Evolutionary conservation across 1,140 invertebrate genomes (phyloP).

Genomic region (Pectinophora gossypiella): DNA sequence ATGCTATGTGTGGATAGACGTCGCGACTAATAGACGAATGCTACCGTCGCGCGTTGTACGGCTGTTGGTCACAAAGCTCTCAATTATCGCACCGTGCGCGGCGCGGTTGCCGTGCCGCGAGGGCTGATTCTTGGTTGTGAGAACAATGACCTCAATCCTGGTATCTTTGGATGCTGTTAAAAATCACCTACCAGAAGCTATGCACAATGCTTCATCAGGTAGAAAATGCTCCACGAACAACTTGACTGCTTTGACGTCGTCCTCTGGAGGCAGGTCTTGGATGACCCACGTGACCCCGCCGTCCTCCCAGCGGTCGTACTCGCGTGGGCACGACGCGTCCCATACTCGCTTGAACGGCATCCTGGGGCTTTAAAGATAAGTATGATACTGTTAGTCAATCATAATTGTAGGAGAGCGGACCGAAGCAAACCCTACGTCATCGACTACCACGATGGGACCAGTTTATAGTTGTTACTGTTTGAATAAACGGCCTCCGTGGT

Average conservation of each 20-base stretch:
- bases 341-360: constrained; percentile 41
- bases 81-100: neutral
- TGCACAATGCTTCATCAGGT: constrained; percentile 41
- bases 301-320: constrained; percentile 37
- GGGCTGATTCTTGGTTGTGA: neutral
- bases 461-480: too few species aligned
- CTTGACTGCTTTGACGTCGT: constrained; percentile 36
- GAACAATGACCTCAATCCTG: neutral
- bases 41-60: neutral
- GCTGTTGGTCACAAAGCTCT: neutral
- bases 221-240: constrained; percentile 32
- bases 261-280: constrained; percentile 47
- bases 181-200: constrained; percentile 23
- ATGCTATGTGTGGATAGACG: too few species aligned
- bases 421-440: too few species aligned
- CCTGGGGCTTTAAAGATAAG: too few species aligned
- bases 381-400: too few species aligned
- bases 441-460: too few species aligned
- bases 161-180: neutral
- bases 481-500: too few species aligned
- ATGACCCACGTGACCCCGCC: constrained; percentile 33
- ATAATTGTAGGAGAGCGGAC: too few species aligned
- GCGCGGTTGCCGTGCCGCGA: neutral
- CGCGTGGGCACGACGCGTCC: constrained; percentile 34
- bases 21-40: neutral